Conservation (phyloP, 1,140 invertebrate genomes). For the Acromyrmex charruanus region DNA sequence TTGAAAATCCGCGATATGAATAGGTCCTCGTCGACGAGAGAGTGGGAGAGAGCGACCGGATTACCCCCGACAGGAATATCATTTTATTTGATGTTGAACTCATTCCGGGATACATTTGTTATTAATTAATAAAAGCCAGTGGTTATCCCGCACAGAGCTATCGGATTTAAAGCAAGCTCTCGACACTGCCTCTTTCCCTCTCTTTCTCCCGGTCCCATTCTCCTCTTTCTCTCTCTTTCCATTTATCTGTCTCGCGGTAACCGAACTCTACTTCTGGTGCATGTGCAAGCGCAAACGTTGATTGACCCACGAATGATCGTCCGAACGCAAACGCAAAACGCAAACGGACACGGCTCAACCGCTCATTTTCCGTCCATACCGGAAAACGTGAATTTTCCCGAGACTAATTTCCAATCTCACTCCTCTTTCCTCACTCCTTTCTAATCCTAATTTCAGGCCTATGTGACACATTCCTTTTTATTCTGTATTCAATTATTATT, state of each 20-base stretch:
- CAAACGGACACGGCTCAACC: conserved; percentile 56
- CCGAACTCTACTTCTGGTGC: conserved; percentile 65
- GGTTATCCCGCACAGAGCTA: conserved; percentile 69
- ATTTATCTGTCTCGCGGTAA: conserved; percentile 56
- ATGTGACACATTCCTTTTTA: background rate
- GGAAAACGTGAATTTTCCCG: conserved; percentile 69
- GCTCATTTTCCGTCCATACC: conserved; percentile 71
- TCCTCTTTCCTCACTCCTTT: background rate
- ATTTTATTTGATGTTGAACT: conserved; percentile 83
- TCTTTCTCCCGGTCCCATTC: background rate
- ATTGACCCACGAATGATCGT: conserved; percentile 77
- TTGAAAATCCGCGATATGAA: conserved; percentile 60
- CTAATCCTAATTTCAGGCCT: background rate
- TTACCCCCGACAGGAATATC: conserved; percentile 80
- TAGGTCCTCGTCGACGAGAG: conserved; percentile 52
- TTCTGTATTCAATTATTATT: background rate
- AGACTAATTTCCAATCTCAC: conserved; percentile 53
- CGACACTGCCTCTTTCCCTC: conserved; percentile 70
- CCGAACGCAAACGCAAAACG: conserved; percentile 69
- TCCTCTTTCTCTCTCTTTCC: conserved; percentile 50
- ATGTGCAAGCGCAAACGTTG: conserved; percentile 67
- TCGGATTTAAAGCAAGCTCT: conserved; percentile 79
- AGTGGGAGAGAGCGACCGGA: conserved; percentile 48
- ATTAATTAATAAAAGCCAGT: conserved; percentile 82
- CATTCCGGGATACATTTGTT: conserved; percentile 81